A percentile compares a stretch with the other conserved stretches of the same genome.
Conservation (phyloP, 1,140 invertebrate genomes). For the Dendroctonus ponderosae region DNA sequence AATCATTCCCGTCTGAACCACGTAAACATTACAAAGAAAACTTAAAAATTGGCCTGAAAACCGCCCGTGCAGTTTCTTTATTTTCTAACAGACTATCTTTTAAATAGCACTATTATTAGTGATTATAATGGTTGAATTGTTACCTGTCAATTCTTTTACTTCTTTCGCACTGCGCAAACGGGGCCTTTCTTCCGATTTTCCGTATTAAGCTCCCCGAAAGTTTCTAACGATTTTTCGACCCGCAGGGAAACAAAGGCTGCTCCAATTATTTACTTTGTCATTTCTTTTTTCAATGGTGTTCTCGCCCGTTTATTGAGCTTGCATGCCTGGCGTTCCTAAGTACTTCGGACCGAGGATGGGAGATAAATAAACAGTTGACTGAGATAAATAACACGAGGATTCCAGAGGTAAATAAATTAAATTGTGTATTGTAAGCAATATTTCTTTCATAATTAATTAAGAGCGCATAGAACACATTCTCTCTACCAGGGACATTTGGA, state of each 20-base stretch:
- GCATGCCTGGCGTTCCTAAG: constrained; percentile 7
- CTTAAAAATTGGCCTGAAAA: too few species aligned
- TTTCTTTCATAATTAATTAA: too few species aligned
- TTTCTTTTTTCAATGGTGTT: constrained; percentile 2
- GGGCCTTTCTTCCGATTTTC: neutral
- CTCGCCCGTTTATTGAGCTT: constrained; percentile 3
- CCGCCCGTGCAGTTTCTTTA: too few species aligned
- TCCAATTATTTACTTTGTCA: constrained; percentile 12
- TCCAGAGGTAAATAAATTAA: neutral
- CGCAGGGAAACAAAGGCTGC: constrained; percentile 11
- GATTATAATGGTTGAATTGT: too few species aligned
- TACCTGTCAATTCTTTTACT: too few species aligned
- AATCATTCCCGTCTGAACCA: too few species aligned
- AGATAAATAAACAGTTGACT: constrained; percentile 7
- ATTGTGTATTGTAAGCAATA: neutral
- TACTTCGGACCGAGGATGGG: constrained; percentile 7
- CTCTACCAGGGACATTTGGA: too few species aligned
- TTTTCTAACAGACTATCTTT: too few species aligned
- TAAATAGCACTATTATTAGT: too few species aligned
- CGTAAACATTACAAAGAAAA: too few species aligned
- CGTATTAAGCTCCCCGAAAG: constrained; percentile 3
- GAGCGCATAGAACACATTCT: too few species aligned
- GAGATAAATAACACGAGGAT: constrained; percentile 10
- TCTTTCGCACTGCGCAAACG: too few species aligned
- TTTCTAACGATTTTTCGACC: constrained; percentile 9